Evolutionary conservation across 2,888 invertebrate genomes (phyloP), one percentile per base, ranked within the genome.

Genomic region (Temnothorax rugatulus): DNA sequence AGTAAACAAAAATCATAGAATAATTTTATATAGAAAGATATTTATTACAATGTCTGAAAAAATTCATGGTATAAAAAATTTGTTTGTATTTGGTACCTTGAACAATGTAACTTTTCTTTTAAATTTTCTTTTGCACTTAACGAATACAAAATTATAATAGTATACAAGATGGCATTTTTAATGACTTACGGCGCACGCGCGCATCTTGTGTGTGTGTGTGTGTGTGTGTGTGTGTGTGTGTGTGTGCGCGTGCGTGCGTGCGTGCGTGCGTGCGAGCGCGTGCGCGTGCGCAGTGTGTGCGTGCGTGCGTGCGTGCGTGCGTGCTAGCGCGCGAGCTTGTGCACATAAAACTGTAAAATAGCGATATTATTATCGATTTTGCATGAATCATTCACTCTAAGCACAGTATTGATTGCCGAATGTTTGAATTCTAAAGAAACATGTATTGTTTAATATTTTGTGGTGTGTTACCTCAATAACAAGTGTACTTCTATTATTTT

Each of bases 341-440:
- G 15, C 4, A 15, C 4, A 47, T 15, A 50, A 18, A 50, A 18
- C 44, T 15, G 15, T 13, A 50, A 50, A 5, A 50, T 1, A 47
- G 47, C 25, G 5, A 69, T 38, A 38, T 21, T 13, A 29, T 74
- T 61, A 61, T 44, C 8, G 4, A 59, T 57, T 74, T 74, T 74
- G 61, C 74, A 74, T 74, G 59, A 61, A 47, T 74, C 15, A 29
- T 25, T 61, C 59, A 59, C n/a, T 59, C 29, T 41, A 44, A 18
- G 74, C 44, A 73, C 41, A 71, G 38, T 34, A n/a, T 59, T 54
- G 7, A 74, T n/a, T 21, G 54, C 21, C 25, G 57, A 57, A 25
- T 1, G 21, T 74, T 18, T 74, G n/a, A 59, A 11, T 3, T 2
- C 2, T 15, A 29, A 47, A 44, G 9, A n/a, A 59, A 44, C 18